A percentile compares a stretch with the other conserved stretches of the same genome.
These are phyloP conservation scores for Montipora sp. DNA, from an alignment of 64 coral and sea anemone genomes.

Conservation along the genomic window DNA sequence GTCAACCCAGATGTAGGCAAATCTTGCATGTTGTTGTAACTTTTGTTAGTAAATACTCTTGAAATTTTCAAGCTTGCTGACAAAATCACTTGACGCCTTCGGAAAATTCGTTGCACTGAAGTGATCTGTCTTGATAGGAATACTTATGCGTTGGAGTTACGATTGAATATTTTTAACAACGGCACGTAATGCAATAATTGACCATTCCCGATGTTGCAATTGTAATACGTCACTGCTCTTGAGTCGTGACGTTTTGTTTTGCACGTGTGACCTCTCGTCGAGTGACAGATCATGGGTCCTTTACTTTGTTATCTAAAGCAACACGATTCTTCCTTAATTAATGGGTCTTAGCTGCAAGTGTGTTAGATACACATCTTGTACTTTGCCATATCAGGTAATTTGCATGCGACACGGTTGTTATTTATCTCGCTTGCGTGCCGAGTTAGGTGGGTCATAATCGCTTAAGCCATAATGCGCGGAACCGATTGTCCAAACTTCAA, in stretches of 20 bases:
- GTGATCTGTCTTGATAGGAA: neutral
- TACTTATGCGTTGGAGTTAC: neutral
- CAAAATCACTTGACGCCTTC: neutral
- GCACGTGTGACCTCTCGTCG: neutral
- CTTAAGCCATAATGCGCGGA: neutral
- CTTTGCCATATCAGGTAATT: neutral
- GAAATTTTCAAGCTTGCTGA: neutral
- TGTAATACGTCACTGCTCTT: slow-evolving; percentile 15
- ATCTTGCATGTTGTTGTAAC: slow-evolving; percentile 18
- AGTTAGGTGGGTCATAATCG: neutral
- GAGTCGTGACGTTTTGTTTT: neutral
- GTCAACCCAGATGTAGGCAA: neutral
- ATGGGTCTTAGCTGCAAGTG: neutral
- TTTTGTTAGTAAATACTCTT: neutral
- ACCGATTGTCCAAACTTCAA: too few species aligned
- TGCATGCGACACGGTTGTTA: neutral
- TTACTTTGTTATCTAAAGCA: neutral
- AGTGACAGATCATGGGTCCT: neutral
- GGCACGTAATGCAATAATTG: neutral
- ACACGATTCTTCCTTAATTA: neutral
- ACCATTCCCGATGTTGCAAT: neutral
- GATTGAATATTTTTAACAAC: neutral
- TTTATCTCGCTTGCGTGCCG: slow-evolving; percentile 6
- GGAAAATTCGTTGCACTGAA: neutral
- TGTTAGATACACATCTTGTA: neutral